These are phyloP conservation scores for Sipha flava DNA, from an alignment of 1,140 invertebrate species.

Conservation along the genomic window DNA sequence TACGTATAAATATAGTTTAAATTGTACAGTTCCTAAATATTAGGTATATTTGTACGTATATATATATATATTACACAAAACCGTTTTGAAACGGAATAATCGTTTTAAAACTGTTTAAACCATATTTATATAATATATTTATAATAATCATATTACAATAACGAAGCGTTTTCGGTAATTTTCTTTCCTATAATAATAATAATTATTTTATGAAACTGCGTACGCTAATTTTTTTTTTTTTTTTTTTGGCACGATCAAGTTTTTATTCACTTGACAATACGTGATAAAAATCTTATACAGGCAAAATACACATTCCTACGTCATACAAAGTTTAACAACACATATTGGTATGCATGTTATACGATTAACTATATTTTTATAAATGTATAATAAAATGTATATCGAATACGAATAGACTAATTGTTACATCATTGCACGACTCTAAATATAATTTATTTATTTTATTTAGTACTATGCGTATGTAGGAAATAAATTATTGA, in stretches of 20 bases:
- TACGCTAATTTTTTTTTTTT: background rate
- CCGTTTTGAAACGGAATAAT: background rate
- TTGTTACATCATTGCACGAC: background rate
- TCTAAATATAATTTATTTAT: background rate
- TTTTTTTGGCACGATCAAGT: background rate
- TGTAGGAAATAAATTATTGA: background rate
- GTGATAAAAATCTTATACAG: background rate
- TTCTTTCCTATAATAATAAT: background rate
- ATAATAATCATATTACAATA: background rate
- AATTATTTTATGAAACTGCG: background rate
- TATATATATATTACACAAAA: background rate
- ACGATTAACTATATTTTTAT: no score
- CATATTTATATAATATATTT: background rate
- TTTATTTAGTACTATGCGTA: background rate
- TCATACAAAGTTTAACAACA: background rate
- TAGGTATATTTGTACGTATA: background rate
- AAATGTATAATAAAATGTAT: no score
- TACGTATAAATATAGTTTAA: background rate
- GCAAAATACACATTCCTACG: background rate
- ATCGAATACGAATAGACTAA: background rate
- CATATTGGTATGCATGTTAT: background rate
- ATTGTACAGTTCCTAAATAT: background rate
- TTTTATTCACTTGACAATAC: no score
- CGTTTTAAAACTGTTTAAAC: background rate
- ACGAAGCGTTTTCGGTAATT: background rate